A percentile compares a stretch with the other conserved stretches of the same genome.
phyloP scores from a whole-genome alignment of 2,797 vertebrate genomes.

The Toxotes lorentzi region DNA sequence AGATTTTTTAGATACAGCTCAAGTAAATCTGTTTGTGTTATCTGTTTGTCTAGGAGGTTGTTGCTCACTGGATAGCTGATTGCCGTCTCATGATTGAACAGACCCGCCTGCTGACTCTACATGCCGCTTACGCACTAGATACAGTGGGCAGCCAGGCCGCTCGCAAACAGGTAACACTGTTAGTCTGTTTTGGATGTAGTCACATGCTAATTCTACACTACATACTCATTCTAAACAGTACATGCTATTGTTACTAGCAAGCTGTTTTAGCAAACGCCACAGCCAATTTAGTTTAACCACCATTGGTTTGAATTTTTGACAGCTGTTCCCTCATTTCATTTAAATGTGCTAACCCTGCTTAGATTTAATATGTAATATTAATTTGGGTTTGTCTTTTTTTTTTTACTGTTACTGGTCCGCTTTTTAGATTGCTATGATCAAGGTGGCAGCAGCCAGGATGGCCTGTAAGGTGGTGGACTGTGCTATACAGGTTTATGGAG shows the following conservation, averaged over 20 bases:
- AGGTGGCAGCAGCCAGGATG: constrained; percentile 91
- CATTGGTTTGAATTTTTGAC: neutral
- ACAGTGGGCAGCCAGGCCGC: constrained; percentile 84
- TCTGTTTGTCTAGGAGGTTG: constrained; percentile 85
- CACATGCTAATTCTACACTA: neutral
- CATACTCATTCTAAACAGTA: neutral
- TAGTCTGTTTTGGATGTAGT: neutral
- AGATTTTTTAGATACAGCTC: neutral
- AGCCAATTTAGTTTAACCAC: neutral
- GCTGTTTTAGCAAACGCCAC: no score
- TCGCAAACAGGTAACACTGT: constrained; percentile 87
- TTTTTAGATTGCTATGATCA: constrained; percentile 93
- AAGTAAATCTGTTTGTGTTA: neutral
- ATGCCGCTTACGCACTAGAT: constrained; percentile 89
- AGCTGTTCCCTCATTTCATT: neutral
- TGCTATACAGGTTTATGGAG: constrained; percentile 93
- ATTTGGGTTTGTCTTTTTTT: neutral
- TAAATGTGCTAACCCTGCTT: neutral
- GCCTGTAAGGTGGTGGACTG: constrained; percentile 90
- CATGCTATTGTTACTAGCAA: neutral
- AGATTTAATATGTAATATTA: neutral
- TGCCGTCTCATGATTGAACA: constrained; percentile 93
- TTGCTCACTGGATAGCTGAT: constrained; percentile 95
- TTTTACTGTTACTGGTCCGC: neutral
- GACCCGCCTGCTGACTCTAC: constrained; percentile 90